Percentiles rank a stretch among this genome's conserved stretches.
Evolutionary conservation across 1,140 invertebrate genomes (phyloP).

Genomic region (Dendroctonus ponderosae): DNA sequence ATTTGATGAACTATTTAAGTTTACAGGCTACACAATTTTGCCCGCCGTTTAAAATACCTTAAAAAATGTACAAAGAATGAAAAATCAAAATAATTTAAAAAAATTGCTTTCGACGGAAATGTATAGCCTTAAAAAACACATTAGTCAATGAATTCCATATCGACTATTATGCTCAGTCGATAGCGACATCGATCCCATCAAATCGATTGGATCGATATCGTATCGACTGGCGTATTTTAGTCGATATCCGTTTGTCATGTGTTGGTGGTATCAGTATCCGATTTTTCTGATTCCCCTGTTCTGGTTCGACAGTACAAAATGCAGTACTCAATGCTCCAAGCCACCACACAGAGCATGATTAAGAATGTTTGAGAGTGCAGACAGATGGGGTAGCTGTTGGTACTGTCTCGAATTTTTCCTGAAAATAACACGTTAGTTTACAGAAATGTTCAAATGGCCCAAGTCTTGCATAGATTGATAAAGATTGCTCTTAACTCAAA

Average conservation of each 20-base stretch:
- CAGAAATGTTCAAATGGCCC: not conserved
- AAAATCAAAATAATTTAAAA: not conserved
- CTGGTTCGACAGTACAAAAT: slow-evolving; percentile 43
- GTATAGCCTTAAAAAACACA: not conserved
- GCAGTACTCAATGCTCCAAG: slow-evolving; percentile 68
- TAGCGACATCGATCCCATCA: slow-evolving; percentile 13
- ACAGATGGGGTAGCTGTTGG: slow-evolving; percentile 66
- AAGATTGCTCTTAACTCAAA: no score
- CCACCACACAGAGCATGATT: slow-evolving; percentile 63
- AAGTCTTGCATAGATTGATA: no score
- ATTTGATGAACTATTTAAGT: no score
- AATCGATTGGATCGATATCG: slow-evolving; percentile 16
- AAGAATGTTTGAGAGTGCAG: slow-evolving; percentile 69
- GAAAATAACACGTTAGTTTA: slow-evolving; percentile 32
- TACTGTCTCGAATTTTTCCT: slow-evolving; percentile 70
- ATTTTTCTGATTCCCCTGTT: slow-evolving; percentile 35
- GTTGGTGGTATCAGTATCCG: slow-evolving; percentile 41
- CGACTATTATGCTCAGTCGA: slow-evolving; percentile 20
- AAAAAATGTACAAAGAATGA: not conserved
- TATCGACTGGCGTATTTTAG: slow-evolving; percentile 32
- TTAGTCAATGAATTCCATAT: not conserved
- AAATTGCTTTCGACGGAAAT: not conserved
- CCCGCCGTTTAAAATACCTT: no score
- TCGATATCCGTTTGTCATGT: slow-evolving; percentile 47
- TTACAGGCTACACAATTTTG: no score